Conservation (phyloP, 2,113 vertebrate species). For the Ursus arctos region DNA sequence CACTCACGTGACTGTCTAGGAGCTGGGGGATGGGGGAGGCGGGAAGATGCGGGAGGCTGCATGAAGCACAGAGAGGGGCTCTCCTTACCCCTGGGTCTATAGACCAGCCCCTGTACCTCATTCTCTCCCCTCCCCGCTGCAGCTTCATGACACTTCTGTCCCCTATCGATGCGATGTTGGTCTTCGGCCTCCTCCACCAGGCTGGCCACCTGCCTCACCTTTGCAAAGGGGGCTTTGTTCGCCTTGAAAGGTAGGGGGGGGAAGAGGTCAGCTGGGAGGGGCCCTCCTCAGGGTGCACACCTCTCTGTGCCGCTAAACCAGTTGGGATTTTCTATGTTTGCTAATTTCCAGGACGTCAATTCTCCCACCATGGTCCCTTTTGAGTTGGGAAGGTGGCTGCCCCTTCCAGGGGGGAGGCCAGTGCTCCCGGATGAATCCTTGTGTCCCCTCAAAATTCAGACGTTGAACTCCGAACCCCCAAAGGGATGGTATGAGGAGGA, state of each 20-base stretch:
- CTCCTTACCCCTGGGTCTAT: background rate
- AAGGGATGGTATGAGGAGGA: background rate
- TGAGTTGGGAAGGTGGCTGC: background rate
- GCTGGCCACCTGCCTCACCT: background rate
- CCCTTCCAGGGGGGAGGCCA: background rate
- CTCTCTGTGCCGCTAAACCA: background rate
- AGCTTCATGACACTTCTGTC: background rate
- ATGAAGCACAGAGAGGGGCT: accelerated
- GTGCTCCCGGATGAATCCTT: background rate
- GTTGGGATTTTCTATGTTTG: background rate
- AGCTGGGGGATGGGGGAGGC: background rate
- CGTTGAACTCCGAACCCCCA: background rate
- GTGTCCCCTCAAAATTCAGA: background rate
- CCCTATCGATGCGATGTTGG: background rate
- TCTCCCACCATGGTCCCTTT: background rate
- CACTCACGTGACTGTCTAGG: background rate
- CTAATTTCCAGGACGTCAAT: background rate
- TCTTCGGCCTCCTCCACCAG: background rate
- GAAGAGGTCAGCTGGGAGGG: background rate
- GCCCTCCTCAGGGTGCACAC: background rate
- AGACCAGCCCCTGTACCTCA: background rate
- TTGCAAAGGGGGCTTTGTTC: background rate
- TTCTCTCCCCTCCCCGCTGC: no score
- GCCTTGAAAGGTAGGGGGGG: background rate
- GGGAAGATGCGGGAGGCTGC: background rate